These are phyloP conservation scores for Dasypogon diadema DNA, from an alignment of 2,888 invertebrate genomes.

Conservation along the genomic window DNA sequence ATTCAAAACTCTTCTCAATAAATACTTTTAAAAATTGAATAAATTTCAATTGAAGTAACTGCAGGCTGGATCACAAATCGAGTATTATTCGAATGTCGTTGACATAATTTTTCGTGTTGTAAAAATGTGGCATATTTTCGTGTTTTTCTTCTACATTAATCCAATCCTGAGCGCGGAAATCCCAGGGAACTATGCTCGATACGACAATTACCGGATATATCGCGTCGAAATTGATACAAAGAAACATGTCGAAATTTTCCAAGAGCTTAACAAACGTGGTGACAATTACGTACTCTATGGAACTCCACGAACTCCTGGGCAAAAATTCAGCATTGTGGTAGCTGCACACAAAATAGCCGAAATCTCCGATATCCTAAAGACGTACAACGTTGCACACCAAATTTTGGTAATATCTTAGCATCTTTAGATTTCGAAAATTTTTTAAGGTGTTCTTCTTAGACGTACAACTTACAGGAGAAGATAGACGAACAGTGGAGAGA, in stretches of 20 bases:
- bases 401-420: conserved; percentile 61
- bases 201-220: conserved; percentile 67
- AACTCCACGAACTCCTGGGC: conserved; percentile 64
- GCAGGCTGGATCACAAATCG: no score
- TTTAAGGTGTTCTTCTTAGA: conserved; percentile 53
- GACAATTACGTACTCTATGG: conserved; percentile 67
- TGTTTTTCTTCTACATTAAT: no score
- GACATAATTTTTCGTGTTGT: no score
- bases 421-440: neutral
- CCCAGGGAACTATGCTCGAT: conserved; percentile 61
- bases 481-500: conserved; percentile 58
- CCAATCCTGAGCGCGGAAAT: no score
- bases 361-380: conserved; percentile 63
- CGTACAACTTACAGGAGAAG: conserved; percentile 59
- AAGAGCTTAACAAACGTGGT: conserved; percentile 64
- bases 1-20: no score
- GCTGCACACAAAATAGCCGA: conserved; percentile 67
- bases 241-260: conserved; percentile 64
- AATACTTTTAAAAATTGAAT: no score
- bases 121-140: no score
- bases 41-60: no score
- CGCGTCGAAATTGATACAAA: conserved; percentile 63
- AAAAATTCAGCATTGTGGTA: conserved; percentile 66
- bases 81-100: no score
- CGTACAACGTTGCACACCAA: conserved; percentile 62